Conservation (phyloP, 2,113 vertebrate genomes). For the Neodontobutis hainanensis region DNA sequence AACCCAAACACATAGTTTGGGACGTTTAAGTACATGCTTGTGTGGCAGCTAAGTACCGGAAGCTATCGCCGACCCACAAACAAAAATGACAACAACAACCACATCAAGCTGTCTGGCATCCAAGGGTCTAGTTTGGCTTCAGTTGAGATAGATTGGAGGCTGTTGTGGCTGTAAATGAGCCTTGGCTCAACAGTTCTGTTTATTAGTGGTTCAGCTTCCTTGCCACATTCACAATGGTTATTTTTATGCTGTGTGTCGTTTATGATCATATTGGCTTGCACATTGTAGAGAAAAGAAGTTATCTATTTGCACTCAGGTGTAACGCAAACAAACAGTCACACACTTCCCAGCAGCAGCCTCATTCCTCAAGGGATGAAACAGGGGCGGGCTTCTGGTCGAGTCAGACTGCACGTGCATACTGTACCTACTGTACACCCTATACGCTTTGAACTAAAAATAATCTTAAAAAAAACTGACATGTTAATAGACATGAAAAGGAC, state of each 20-base stretch:
- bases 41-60: conserved; percentile 33
- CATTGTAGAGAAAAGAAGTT: background rate
- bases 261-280: background rate
- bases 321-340: background rate
- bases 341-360: conserved; percentile 13
- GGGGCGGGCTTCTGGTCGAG: conserved; percentile 3
- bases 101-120: conserved; percentile 44
- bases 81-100: conserved; percentile 48
- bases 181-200: conserved; percentile 9
- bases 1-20: conserved; percentile 20
- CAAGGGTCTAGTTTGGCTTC: conserved; percentile 27
- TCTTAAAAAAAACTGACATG: too few species aligned
- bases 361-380: conserved; percentile 17
- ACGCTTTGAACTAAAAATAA: too few species aligned
- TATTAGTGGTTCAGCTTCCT: conserved; percentile 5
- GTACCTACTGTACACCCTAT: too few species aligned
- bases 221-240: conserved; percentile 15
- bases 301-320: conserved; percentile 10
- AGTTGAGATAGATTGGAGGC: conserved; percentile 16
- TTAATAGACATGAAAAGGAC: too few species aligned
- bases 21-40: conserved; percentile 7
- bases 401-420: conserved; percentile 1
- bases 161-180: conserved; percentile 26
- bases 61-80: conserved; percentile 34
- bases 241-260: conserved; percentile 2